Conservation (phyloP, 2,113 vertebrate genomes). For the human (Homo sapiens) region GRCh38 chr2:19042501-19043000, state of each 20-base stretch:
- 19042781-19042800: too few relatives aligned
- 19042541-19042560: not conserved
- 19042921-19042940: not conserved
- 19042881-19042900: not conserved
- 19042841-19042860: not conserved
- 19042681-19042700: not conserved
- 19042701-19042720: not conserved
- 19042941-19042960: not conserved
- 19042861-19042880: not conserved
- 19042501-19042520: not conserved
- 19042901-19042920: not conserved
- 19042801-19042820: too few relatives aligned
- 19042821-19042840: not conserved
- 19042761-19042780: not conserved
- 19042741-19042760: not conserved
- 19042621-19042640: not conserved
- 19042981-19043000: not conserved
- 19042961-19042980: not conserved
- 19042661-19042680: not conserved
- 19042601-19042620: not conserved
- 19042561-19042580: not conserved
- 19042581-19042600: not conserved
- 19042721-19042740: not conserved
- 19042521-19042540: not conserved
- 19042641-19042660: not conserved